Evolutionary conservation across 2,113 vertebrate species (phyloP).

Genomic region (Plecotus auritus): DNA sequence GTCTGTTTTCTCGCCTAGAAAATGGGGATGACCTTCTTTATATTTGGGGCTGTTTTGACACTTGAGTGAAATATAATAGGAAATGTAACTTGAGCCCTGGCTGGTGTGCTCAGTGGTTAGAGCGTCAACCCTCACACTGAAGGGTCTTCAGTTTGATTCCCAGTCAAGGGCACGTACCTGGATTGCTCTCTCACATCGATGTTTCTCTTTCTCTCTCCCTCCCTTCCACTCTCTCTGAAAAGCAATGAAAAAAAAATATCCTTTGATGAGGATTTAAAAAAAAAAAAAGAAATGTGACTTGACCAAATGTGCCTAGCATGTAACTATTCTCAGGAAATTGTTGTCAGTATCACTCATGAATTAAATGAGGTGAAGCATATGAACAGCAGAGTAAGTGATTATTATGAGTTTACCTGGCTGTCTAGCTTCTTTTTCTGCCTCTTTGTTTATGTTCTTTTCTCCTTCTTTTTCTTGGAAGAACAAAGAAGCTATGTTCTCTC

Average conservation of each 20-base stretch:
- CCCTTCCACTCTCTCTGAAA: too few relatives aligned
- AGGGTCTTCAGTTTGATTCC: too few relatives aligned
- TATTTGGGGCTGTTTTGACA: background rate
- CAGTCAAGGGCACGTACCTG: too few relatives aligned
- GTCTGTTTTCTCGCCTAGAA: background rate
- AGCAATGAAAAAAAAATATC: too few relatives aligned
- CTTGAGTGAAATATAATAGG: background rate
- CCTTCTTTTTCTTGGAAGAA: background rate
- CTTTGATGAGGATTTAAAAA: too few relatives aligned
- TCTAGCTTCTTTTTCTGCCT: background rate
- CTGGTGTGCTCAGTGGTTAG: too few relatives aligned
- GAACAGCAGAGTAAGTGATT: too few relatives aligned
- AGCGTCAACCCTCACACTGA: too few relatives aligned
- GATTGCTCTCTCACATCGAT: too few relatives aligned
- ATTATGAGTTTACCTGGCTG: background rate
- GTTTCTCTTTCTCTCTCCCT: too few relatives aligned
- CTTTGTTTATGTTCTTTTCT: background rate
- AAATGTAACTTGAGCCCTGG: background rate
- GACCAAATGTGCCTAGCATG: background rate
- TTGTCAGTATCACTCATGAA: background rate
- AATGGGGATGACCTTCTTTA: background rate
- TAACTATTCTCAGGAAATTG: background rate
- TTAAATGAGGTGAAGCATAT: accelerated
- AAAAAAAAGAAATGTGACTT: background rate
- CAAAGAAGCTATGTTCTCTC: background rate